phyloP scores from a whole-genome alignment of 2,888 invertebrate species.

The Andrena trimmerana region DNA sequence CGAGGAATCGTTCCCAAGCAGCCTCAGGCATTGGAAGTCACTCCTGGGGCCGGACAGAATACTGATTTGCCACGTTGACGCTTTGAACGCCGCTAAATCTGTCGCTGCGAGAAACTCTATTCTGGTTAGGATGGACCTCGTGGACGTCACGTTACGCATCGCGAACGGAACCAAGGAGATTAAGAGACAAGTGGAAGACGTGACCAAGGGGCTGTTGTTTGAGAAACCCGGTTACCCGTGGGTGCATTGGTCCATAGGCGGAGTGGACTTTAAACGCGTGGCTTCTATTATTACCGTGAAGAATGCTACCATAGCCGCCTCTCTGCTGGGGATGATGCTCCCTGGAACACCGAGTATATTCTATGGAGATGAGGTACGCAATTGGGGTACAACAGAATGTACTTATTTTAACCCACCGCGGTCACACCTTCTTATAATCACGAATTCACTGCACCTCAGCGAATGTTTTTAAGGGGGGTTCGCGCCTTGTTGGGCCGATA shows the following conservation, averaged over 20 bases:
- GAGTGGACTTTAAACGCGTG: constrained; percentile 88
- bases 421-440: no score
- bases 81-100: constrained; percentile 86
- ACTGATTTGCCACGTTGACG: constrained; percentile 89
- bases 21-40: constrained; percentile 90
- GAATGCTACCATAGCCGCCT: constrained; percentile 90
- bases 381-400: constrained; percentile 4
- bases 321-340: constrained; percentile 91
- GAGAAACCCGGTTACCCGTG: constrained; percentile 89
- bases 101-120: constrained; percentile 87
- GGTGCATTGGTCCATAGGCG: constrained; percentile 93
- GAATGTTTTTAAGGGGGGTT: no score
- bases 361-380: constrained; percentile 96
- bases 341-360: constrained; percentile 95
- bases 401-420: no score
- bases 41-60: constrained; percentile 88
- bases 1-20: constrained; percentile 87
- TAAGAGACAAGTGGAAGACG: constrained; percentile 87
- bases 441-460: no score
- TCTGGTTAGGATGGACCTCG: constrained; percentile 89
- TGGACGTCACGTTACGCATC: constrained; percentile 90
- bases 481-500: no score
- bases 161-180: constrained; percentile 87
- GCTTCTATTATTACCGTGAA: constrained; percentile 85
- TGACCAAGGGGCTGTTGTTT: constrained; percentile 88